Percentiles rank a stretch among this genome's conserved stretches.
Evolutionary conservation across 2,888 invertebrate species (phyloP).

Genomic region (Agrochola circellaris): DNA sequence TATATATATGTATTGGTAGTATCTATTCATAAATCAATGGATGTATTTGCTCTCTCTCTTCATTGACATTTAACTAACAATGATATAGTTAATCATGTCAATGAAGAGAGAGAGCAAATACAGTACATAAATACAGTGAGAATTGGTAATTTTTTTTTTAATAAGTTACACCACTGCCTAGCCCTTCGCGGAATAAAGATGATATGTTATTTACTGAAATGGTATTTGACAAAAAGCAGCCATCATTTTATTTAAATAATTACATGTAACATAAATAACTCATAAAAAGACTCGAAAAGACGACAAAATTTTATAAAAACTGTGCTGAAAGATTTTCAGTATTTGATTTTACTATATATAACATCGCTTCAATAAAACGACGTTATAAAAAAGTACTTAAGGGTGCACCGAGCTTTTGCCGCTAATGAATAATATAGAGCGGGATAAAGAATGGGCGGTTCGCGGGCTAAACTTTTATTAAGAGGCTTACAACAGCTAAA

Average conservation of each 20-base stretch:
- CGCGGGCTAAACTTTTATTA: too few species aligned
- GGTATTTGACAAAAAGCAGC: background rate
- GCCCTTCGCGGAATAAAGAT: background rate
- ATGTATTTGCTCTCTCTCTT: too few species aligned
- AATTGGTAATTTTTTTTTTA: background rate
- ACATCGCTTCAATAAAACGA: background rate
- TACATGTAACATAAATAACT: background rate
- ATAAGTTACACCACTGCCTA: background rate
- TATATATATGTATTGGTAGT: too few species aligned
- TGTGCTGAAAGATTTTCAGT: background rate
- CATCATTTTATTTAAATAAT: background rate
- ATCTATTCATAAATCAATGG: too few species aligned
- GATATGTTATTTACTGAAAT: background rate
- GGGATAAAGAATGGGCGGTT: too few species aligned
- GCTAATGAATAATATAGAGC: too few species aligned
- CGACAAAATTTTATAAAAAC: background rate
- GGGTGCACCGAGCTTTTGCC: background rate
- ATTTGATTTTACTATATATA: background rate
- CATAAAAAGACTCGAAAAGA: background rate
- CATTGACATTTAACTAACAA: too few species aligned
- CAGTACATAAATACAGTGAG: background rate
- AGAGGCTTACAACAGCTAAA: too few species aligned
- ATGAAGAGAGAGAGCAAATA: background rate
- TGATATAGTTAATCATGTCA: too few species aligned
- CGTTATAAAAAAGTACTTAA: background rate